phyloP scores from a whole-genome alignment of 2,888 invertebrate genomes.

The Aphodius granarius region DNA sequence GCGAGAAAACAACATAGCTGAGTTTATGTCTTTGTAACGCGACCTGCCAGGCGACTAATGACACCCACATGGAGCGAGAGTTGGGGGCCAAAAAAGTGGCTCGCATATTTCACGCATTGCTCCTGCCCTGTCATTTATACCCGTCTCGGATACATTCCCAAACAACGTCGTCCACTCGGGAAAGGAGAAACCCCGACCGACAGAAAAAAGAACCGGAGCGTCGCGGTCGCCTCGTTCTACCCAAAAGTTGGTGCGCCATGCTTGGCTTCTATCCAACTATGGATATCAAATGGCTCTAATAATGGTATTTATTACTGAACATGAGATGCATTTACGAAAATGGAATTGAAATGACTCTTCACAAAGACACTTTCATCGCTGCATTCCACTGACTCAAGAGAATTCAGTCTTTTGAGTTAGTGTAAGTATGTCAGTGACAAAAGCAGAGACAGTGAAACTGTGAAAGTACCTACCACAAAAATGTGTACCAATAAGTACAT shows the following conservation, averaged over 20 bases:
- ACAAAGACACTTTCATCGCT: too few relatives aligned
- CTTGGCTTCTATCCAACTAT: not conserved
- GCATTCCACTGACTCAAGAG: too few relatives aligned
- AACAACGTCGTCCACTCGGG: slow-evolving; percentile 21
- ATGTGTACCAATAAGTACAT: too few relatives aligned
- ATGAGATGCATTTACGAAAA: not conserved
- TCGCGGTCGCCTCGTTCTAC: too few relatives aligned
- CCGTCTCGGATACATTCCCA: slow-evolving; percentile 39
- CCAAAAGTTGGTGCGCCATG: not conserved
- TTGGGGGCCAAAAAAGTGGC: slow-evolving; percentile 38
- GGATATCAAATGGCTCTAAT: not conserved
- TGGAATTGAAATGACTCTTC: too few relatives aligned
- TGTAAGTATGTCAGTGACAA: too few relatives aligned
- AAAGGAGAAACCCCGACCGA: slow-evolving; percentile 15
- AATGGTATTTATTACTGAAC: not conserved
- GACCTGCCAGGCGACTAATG: slow-evolving; percentile 45
- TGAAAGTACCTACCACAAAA: too few relatives aligned
- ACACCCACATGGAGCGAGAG: slow-evolving; percentile 42
- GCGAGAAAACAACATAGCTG: slow-evolving; percentile 32
- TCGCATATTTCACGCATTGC: slow-evolving; percentile 46
- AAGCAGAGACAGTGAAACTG: too few relatives aligned
- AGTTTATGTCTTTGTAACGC: slow-evolving; percentile 41
- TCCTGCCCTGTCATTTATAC: slow-evolving; percentile 44
- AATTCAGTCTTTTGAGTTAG: too few relatives aligned
- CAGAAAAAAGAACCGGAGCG: not conserved